Conservation (phyloP, 2,797 vertebrate genomes). For the Acipenser oxyrinchus region DNA sequence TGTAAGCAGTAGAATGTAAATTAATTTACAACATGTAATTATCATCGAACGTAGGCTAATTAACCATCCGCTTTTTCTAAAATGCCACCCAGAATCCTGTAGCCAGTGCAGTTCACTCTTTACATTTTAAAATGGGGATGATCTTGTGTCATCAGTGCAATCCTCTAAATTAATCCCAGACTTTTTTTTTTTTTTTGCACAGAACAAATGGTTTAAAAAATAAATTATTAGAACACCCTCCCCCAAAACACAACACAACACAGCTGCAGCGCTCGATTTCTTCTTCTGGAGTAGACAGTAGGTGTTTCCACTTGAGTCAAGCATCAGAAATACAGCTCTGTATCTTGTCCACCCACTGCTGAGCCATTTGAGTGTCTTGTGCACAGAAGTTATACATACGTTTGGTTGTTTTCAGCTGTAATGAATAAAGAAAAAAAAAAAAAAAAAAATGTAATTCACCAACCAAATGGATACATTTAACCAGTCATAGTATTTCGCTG, state of each 20-base stretch:
- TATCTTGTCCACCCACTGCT: slow-evolving; percentile 95
- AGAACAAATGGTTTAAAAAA: too few species aligned
- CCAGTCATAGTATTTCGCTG: too few species aligned
- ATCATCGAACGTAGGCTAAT: too few species aligned
- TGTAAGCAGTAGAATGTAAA: slow-evolving; percentile 53
- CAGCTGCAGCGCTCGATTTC: too few species aligned
- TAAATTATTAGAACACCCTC: too few species aligned
- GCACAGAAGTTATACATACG: slow-evolving; percentile 98
- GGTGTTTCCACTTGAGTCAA: slow-evolving; percentile 35
- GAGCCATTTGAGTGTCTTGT: slow-evolving; percentile 82
- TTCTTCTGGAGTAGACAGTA: not conserved
- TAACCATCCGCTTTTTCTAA: slow-evolving; percentile 18
- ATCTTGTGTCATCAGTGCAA: slow-evolving; percentile 37
- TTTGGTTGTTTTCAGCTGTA: slow-evolving; percentile 89
- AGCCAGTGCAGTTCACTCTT: slow-evolving; percentile 57
- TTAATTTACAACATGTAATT: too few species aligned
- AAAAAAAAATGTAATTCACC: slow-evolving; percentile 20
- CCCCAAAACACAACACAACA: too few species aligned
- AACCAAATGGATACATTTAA: too few species aligned
- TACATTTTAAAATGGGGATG: slow-evolving; percentile 42
- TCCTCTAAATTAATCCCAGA: slow-evolving; percentile 14
- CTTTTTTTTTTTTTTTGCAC: too few species aligned
- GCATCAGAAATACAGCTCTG: slow-evolving; percentile 96
- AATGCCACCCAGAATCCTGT: slow-evolving; percentile 51
- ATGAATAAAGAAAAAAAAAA: not conserved